Conservation (phyloP, 2,888 invertebrate genomes). For the Dynastes maya region DNA sequence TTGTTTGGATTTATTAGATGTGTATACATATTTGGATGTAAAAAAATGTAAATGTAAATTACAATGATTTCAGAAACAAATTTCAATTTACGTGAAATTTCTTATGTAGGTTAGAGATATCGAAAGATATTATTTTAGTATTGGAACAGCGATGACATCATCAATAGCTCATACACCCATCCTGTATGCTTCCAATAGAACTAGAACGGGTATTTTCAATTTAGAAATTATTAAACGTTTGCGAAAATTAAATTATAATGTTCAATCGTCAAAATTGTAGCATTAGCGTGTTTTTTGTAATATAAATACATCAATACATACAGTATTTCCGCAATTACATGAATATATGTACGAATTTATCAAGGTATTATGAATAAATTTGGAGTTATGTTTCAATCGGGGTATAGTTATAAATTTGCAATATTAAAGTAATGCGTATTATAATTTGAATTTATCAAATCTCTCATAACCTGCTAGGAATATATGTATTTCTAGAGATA, state of each 20-base stretch:
- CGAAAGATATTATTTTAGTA: no score
- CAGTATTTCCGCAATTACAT: neutral
- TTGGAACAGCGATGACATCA: no score
- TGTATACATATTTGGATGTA: neutral
- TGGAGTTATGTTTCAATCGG: neutral
- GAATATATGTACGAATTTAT: neutral
- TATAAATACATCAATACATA: neutral
- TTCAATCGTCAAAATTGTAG: neutral
- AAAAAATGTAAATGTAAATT: neutral
- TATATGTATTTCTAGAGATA: neutral
- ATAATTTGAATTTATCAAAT: constrained; percentile 9
- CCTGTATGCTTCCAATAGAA: no score
- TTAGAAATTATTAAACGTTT: neutral
- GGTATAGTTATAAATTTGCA: neutral
- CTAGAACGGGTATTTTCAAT: neutral
- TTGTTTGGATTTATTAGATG: neutral
- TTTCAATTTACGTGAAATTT: neutral
- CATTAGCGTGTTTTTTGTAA: neutral
- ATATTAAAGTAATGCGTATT: neutral
- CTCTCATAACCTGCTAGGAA: neutral
- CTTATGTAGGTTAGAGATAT: constrained; percentile 7
- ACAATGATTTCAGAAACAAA: neutral
- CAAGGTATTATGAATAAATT: constrained; percentile 3
- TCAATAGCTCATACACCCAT: no score
- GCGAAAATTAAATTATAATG: neutral